Conservation (phyloP, 2,113 vertebrate genomes). For the Tyto alba region DNA sequence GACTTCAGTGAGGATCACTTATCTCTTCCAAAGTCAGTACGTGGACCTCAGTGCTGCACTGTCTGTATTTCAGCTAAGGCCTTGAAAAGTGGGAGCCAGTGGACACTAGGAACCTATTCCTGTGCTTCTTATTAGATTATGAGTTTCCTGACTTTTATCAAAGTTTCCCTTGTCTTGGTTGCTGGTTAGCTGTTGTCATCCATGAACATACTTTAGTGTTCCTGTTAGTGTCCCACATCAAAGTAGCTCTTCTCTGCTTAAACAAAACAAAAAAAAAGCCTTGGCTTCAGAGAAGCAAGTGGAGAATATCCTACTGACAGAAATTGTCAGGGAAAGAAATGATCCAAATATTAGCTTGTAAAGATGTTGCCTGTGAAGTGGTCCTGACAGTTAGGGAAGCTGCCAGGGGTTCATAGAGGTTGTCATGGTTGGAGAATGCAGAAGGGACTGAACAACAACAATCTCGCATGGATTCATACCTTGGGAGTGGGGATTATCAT, state of each 20-base stretch:
- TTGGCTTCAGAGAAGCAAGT: not conserved
- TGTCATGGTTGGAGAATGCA: not conserved
- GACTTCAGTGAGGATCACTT: not conserved
- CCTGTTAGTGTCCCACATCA: not conserved
- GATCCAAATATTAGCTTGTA: not conserved
- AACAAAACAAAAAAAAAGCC: not conserved
- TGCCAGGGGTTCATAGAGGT: not conserved
- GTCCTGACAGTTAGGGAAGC: not conserved
- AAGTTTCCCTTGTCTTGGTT: not conserved
- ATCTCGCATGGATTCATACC: not conserved
- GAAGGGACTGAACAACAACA: not conserved
- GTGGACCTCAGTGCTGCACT: not conserved
- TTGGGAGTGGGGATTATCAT: not conserved
- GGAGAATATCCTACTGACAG: not conserved
- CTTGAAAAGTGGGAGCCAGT: not conserved
- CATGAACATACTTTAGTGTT: not conserved
- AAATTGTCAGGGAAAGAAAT: not conserved
- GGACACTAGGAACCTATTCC: not conserved
- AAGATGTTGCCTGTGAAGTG: not conserved
- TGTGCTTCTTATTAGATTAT: not conserved
- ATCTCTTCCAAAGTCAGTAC: not conserved
- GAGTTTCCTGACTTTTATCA: not conserved
- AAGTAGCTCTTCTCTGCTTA: not conserved
- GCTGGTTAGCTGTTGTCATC: not conserved
- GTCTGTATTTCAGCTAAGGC: not conserved